phyloP scores from a whole-genome alignment of 1,140 invertebrate genomes.

The Vanessa tameamea region DNA sequence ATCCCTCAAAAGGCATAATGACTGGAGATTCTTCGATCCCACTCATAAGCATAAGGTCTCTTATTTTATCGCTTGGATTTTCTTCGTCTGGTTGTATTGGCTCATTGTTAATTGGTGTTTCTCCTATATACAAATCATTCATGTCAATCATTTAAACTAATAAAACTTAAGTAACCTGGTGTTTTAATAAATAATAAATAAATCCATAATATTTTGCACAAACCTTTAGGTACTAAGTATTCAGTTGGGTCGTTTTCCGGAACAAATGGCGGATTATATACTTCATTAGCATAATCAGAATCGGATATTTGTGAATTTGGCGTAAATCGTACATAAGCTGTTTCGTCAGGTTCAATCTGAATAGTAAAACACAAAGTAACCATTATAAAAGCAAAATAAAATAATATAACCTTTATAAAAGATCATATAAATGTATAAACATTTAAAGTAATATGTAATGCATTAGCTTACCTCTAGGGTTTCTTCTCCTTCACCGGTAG shows the following conservation, averaged over 20 bases:
- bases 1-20: constrained; percentile 68
- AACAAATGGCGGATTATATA: constrained; percentile 86
- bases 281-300: constrained; percentile 87
- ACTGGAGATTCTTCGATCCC: constrained; percentile 61
- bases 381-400: too few relatives aligned
- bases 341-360: constrained; percentile 83
- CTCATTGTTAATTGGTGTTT: constrained; percentile 18
- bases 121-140: constrained; percentile 14
- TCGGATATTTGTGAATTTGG: constrained; percentile 83
- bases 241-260: constrained; percentile 56
- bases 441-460: too few relatives aligned
- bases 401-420: too few relatives aligned
- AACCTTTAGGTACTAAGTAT: constrained; percentile 62
- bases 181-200: neutral
- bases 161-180: neutral
- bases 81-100: constrained; percentile 42
- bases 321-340: constrained; percentile 90
- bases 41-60: constrained; percentile 64
- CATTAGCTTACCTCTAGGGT: constrained; percentile 51
- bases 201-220: neutral
- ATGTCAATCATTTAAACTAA: neutral
- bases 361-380: too few relatives aligned
- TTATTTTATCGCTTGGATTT: constrained; percentile 66
- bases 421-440: too few relatives aligned
- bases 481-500: constrained; percentile 43